Evolutionary conservation across 2,888 invertebrate species (phyloP).

Genomic region (Thymelicus sylvestris): DNA sequence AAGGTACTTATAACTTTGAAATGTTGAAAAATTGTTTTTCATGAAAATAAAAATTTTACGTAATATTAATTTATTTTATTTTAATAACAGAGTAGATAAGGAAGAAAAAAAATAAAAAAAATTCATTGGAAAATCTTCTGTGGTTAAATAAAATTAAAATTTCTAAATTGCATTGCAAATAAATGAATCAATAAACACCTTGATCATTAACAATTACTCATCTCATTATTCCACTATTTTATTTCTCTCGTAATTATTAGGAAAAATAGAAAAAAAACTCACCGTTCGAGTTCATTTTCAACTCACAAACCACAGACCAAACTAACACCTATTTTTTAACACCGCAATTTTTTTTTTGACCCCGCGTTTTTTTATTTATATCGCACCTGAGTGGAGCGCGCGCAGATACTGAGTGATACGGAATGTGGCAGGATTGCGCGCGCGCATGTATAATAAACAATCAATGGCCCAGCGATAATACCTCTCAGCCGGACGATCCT

Average conservation of each 20-base stretch:
- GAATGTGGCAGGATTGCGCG: slow-evolving; percentile 28
- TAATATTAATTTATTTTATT: too few species aligned
- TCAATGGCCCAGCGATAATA: slow-evolving; percentile 19
- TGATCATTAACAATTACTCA: too few species aligned
- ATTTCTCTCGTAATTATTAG: not conserved
- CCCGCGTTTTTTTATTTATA: slow-evolving; percentile 7
- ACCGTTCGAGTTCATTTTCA: slow-evolving; percentile 23
- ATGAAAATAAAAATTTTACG: too few species aligned
- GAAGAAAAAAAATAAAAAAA: too few species aligned
- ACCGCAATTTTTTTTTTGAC: not conserved
- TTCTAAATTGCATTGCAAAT: too few species aligned
- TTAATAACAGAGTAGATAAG: too few species aligned
- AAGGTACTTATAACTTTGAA: too few species aligned
- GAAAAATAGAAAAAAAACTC: slow-evolving; percentile 8
- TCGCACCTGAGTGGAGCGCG: slow-evolving; percentile 17
- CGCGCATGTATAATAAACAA: slow-evolving; percentile 31
- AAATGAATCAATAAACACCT: too few species aligned
- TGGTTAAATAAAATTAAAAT: too few species aligned
- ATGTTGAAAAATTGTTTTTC: too few species aligned
- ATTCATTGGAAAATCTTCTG: too few species aligned
- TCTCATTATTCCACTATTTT: too few species aligned
- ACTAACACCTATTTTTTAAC: slow-evolving; percentile 14
- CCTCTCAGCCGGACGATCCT: slow-evolving; percentile 19
- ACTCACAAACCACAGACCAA: slow-evolving; percentile 16
- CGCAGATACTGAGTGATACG: slow-evolving; percentile 24